phyloP scores from a whole-genome alignment of 2,797 vertebrate species.

The Ctenochaetus hawaiiensis region DNA sequence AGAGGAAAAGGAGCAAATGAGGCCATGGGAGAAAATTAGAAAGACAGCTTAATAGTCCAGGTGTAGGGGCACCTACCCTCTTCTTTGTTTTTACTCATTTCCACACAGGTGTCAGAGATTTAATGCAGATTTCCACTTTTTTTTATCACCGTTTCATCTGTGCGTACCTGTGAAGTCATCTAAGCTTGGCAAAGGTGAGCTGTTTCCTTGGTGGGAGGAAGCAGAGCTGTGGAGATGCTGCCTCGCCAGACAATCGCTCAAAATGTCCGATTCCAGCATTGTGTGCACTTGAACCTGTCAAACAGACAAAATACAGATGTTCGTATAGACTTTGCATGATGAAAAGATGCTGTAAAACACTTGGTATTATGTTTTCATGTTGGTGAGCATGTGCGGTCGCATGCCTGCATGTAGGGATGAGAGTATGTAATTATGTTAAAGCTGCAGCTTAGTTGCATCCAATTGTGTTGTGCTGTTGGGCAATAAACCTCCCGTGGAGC shows the following conservation, averaged over 20 bases:
- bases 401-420: conserved; percentile 33
- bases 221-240: conserved; percentile 76
- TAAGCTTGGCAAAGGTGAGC: conserved; percentile 60
- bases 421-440: conserved; percentile 44
- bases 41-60: conserved; percentile 67
- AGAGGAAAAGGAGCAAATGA: conserved; percentile 73
- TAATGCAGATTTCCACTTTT: conserved; percentile 19
- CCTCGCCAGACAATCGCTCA: conserved; percentile 77
- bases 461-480: conserved; percentile 47
- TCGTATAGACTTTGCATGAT: background rate
- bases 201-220: conserved; percentile 56
- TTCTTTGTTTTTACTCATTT: conserved; percentile 50
- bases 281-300: conserved; percentile 68
- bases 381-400: conserved; percentile 24
- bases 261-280: conserved; percentile 67
- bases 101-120: conserved; percentile 32
- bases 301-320: conserved; percentile 39
- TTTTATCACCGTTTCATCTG: conserved; percentile 48
- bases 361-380: conserved; percentile 3
- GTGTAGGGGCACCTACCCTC: conserved; percentile 58
- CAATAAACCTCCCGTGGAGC: conserved; percentile 45
- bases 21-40: conserved; percentile 72
- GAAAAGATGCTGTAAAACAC: background rate
- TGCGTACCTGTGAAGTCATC: conserved; percentile 76
- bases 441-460: conserved; percentile 41